Conservation (phyloP, 2,113 vertebrate genomes). For the Dromiciops gliroides region DNA sequence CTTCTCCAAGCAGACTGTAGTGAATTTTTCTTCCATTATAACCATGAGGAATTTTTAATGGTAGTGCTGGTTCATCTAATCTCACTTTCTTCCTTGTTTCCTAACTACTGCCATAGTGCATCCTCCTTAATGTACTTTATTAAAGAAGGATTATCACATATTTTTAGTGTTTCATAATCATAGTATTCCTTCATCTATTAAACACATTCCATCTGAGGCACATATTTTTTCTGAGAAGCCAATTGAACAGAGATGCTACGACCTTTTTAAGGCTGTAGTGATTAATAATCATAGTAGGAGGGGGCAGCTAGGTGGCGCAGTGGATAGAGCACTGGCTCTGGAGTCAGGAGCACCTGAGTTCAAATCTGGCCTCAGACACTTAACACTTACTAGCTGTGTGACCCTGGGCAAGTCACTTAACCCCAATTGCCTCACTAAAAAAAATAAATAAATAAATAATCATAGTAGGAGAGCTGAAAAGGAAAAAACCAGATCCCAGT, state of each 20-base stretch:
- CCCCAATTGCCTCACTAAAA: too few relatives aligned
- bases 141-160: background rate
- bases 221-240: conserved; percentile 19
- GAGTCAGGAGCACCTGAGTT: too few relatives aligned
- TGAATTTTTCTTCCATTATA: background rate
- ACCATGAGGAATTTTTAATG: conserved; percentile 31
- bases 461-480: background rate
- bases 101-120: conserved; percentile 20
- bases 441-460: too few relatives aligned
- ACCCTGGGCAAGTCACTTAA: too few relatives aligned
- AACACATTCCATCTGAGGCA: conserved; percentile 46
- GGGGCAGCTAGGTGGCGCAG: too few relatives aligned
- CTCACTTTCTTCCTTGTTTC: background rate
- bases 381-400: too few relatives aligned
- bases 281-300: background rate
- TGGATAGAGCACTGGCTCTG: too few relatives aligned
- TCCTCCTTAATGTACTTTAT: conserved; percentile 33
- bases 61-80: conserved; percentile 27
- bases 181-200: conserved; percentile 29
- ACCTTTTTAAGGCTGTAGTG: conserved; percentile 26
- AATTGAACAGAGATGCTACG: conserved; percentile 13
- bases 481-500: conserved; percentile 6
- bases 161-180: conserved; percentile 50
- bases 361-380: too few relatives aligned
- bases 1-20: conserved; percentile 33